These are phyloP conservation scores for Leptoteleia sp. DNA, from an alignment of 1,140 invertebrate genomes.

Conservation along the genomic window DNA sequence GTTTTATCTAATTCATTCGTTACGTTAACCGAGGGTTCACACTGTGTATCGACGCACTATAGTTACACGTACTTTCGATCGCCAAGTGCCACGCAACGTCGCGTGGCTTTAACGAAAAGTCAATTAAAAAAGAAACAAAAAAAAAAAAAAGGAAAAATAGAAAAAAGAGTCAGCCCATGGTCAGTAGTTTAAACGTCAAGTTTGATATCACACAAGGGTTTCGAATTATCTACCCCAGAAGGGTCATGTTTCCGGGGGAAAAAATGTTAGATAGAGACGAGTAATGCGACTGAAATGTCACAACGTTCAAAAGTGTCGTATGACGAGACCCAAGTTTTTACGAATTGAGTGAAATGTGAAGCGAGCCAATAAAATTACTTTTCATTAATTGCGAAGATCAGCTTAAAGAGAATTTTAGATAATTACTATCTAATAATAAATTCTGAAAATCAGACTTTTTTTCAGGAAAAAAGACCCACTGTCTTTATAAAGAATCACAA, in stretches of 20 bases:
- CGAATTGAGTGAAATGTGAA: too few relatives aligned
- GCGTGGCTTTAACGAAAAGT: constrained; percentile 57
- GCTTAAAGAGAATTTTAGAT: too few relatives aligned
- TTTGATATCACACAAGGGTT: constrained; percentile 11
- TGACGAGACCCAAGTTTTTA: too few relatives aligned
- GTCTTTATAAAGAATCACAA: too few relatives aligned
- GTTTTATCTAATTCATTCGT: constrained; percentile 51
- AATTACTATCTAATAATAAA: too few relatives aligned
- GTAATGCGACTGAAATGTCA: not conserved
- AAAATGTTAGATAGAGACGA: not conserved
- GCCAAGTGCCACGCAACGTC: constrained; percentile 68
- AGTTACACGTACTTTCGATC: constrained; percentile 65
- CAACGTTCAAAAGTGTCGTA: not conserved
- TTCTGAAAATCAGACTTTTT: too few relatives aligned
- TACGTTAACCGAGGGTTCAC: constrained; percentile 21
- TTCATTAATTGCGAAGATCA: too few relatives aligned
- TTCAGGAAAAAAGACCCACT: too few relatives aligned
- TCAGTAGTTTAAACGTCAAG: constrained; percentile 16
- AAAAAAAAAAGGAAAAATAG: too few relatives aligned
- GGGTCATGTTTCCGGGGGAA: constrained; percentile 18
- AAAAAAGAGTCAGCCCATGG: too few relatives aligned
- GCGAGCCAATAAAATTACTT: too few relatives aligned
- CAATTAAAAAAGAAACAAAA: constrained; percentile 23
- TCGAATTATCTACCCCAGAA: constrained; percentile 26
- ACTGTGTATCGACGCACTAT: constrained; percentile 33